Percentiles rank a stretch among this genome's conserved stretches.
phyloP scores from a whole-genome alignment of 2,797 vertebrate genomes.

The Clarias platycephalus region DNA sequence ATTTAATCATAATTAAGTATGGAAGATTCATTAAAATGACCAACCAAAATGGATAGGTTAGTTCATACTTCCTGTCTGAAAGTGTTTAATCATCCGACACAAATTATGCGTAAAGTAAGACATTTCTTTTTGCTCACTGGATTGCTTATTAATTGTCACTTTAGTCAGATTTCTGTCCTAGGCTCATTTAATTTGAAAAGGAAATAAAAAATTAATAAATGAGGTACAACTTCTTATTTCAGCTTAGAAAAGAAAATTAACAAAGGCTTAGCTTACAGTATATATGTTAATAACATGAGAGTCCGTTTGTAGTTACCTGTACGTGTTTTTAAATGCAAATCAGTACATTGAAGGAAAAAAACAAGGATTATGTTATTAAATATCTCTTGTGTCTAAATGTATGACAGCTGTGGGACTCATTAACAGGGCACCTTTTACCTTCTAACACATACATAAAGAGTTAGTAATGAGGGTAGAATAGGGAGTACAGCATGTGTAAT shows the following conservation, averaged over 20 bases:
- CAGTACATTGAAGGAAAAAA: not conserved
- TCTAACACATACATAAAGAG: slow-evolving; percentile 41
- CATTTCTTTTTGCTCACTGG: not conserved
- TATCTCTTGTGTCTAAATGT: slow-evolving; percentile 30
- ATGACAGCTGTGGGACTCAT: slow-evolving; percentile 36
- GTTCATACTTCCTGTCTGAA: slow-evolving; percentile 20
- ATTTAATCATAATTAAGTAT: slow-evolving; percentile 18
- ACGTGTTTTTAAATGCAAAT: slow-evolving; percentile 10
- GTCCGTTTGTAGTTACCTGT: not conserved
- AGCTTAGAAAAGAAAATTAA: not conserved
- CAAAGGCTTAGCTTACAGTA: not conserved
- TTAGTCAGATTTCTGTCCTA: not conserved
- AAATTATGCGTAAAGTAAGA: slow-evolving; percentile 9
- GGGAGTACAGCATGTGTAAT: slow-evolving; percentile 66
- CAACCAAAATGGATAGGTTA: not conserved
- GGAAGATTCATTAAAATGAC: not conserved
- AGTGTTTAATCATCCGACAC: not conserved
- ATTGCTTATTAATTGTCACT: not conserved
- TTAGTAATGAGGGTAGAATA: slow-evolving; percentile 64
- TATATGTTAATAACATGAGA: not conserved
- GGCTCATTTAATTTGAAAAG: slow-evolving; percentile 2
- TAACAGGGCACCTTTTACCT: slow-evolving; percentile 21
- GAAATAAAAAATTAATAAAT: not conserved
- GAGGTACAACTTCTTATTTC: slow-evolving; percentile 2
- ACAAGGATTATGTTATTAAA: slow-evolving; percentile 33